Evolutionary conservation across 2,888 invertebrate species (phyloP).

Genomic region (Aspidiotus destructor): DNA sequence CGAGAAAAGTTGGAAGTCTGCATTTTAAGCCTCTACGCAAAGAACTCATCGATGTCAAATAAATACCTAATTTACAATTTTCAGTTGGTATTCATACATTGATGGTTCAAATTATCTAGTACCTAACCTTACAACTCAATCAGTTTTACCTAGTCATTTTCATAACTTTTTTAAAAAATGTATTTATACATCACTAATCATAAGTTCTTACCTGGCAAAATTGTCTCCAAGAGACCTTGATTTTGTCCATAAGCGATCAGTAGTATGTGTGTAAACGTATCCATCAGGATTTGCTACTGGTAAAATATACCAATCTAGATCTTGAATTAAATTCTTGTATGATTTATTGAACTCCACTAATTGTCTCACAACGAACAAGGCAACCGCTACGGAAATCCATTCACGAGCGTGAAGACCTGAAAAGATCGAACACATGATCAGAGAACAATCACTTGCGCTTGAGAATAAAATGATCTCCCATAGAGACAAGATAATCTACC

Average conservation of each 20-base stretch:
- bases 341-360: conserved; percentile 59
- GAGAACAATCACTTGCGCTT: too few relatives aligned
- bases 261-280: conserved; percentile 72
- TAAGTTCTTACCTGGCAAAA: neutral
- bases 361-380: conserved; percentile 63
- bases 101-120: too few relatives aligned
- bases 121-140: too few relatives aligned
- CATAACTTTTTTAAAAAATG: too few relatives aligned
- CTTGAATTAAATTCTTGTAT: conserved; percentile 39
- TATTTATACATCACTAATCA: too few relatives aligned
- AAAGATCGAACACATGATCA: neutral
- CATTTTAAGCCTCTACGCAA: too few relatives aligned
- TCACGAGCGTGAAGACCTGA: conserved; percentile 75
- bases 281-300: conserved; percentile 73
- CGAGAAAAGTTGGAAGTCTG: too few relatives aligned
- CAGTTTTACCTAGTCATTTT: too few relatives aligned
- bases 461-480: too few relatives aligned
- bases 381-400: conserved; percentile 74
- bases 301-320: conserved; percentile 60
- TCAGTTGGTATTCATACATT: too few relatives aligned
- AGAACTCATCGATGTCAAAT: too few relatives aligned
- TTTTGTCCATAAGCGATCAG: conserved; percentile 46
- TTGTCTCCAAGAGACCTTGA: conserved; percentile 31
- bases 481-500: neutral
- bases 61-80: too few relatives aligned